Percentiles rank a stretch among this genome's conserved stretches.
Evolutionary conservation across 2,888 invertebrate genomes (phyloP).

Genomic region (Coenonympha arcania): DNA sequence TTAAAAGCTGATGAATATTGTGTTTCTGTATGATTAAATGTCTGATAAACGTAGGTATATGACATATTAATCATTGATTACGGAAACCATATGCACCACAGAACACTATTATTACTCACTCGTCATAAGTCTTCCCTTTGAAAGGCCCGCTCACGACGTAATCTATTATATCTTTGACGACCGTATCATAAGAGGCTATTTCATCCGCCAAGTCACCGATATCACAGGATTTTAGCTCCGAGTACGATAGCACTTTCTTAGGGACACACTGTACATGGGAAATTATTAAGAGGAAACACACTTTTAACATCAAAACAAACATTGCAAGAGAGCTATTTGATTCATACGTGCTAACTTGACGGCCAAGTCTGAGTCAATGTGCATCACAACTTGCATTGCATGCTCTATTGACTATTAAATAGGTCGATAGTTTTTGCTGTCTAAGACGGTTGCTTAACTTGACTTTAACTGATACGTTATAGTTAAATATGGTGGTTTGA

Average conservation of each 20-base stretch:
- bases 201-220: constrained; percentile 57
- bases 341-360: constrained; percentile 19
- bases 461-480: too few species aligned
- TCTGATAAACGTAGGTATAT: too few species aligned
- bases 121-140: constrained; percentile 73
- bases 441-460: too few species aligned
- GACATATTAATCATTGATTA: neutral
- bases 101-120: constrained; percentile 51
- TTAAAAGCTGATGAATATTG: too few species aligned
- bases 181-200: constrained; percentile 73
- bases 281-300: constrained; percentile 22
- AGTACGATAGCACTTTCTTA: constrained; percentile 31
- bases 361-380: constrained; percentile 12
- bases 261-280: constrained; percentile 29
- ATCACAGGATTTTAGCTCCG: constrained; percentile 38
- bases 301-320: constrained; percentile 17
- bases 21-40: too few species aligned
- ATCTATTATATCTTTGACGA: constrained; percentile 69
- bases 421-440: neutral
- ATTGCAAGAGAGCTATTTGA: constrained; percentile 10
- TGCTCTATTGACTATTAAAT: neutral
- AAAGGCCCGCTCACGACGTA: constrained; percentile 65
- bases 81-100: neutral
- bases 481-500: too few species aligned
- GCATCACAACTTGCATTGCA: neutral